Base-by-base conservation (phyloP, 2,888 invertebrate genomes). In the Nemotelus pantherinus region DNA sequence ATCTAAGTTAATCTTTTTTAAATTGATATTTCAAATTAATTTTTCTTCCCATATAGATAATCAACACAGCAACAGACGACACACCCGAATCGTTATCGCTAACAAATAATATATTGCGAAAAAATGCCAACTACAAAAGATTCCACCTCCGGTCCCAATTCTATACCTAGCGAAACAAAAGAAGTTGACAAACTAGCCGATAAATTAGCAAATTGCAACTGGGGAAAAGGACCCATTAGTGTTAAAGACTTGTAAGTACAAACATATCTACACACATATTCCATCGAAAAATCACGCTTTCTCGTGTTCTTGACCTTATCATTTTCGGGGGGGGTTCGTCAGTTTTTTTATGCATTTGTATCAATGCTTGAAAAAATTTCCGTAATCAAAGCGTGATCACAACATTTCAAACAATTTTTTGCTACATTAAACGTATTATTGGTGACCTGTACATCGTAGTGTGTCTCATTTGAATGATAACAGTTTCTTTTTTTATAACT, bases 121-220 rank as follows among this genome's bases (percentile, higher is more conserved):
- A 72, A 57, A 5, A 74, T 74, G 74, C 74, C 74, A 25, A 55
- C 63, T 39, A 44, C 74, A 48, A 39, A 74, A 45, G 63, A 74
- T 50, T 3, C 50, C 10, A 60, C 4, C 3, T 25, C 25, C 7
- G 74, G 6, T n/a, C 47, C 60, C 4, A 72, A 45, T 44, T 41
- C 60, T 6, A 44, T 10, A 2, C 25, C 71, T 43, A 57, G 43
- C 2, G 71, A 71, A n/a, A 55, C 7, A 25, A 74, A 74, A 48
- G 6, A 41, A 39, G 55, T 43, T 43, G 55, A 53, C 4, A 10
- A 25, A 6, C 48, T 72, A n/a, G 10, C 45, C 3, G 67, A 68
- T 50, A 68, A 50, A 9, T 39, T 68, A 43, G 74, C 60, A 1
- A 47, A 60, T 41, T 74, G 74, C 41, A 63, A 55, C 50, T 74